phyloP scores from a whole-genome alignment of 2,888 invertebrate genomes.

The Sympetrum striolatum region DNA sequence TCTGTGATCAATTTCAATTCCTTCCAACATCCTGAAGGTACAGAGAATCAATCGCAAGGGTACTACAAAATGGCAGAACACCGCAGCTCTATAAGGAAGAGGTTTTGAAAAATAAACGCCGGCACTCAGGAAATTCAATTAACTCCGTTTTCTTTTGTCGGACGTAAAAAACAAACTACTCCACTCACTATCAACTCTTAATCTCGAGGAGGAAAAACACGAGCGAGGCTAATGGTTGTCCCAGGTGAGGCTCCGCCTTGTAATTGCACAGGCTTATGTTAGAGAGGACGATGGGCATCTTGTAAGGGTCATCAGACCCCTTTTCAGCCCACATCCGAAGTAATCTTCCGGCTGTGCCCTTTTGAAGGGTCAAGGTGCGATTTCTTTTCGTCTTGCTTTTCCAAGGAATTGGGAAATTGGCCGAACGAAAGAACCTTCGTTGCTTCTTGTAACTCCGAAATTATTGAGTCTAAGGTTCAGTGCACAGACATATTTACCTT shows the following conservation, averaged over 20 bases:
- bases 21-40: no score
- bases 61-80: no score
- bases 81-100: not conserved
- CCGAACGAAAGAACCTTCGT: no score
- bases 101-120: not conserved
- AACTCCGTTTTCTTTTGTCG: not conserved
- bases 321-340: not conserved
- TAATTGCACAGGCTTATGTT: slow-evolving; percentile 26
- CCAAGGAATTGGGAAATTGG: no score
- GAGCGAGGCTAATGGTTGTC: not conserved
- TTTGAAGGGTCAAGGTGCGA: no score
- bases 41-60: no score
- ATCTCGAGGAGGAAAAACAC: not conserved
- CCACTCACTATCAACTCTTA: not conserved
- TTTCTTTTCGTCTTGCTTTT: no score
- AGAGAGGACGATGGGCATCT: slow-evolving; percentile 5
- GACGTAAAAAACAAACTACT: not conserved
- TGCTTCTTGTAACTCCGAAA: no score
- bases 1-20: no score
- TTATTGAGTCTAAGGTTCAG: no score
- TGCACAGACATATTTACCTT: no score
- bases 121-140: not conserved
- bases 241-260: not conserved
- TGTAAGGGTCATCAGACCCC: slow-evolving; percentile 25
- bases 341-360: no score